Percentiles rank a stretch among this genome's conserved stretches.
Evolutionary conservation across 2,113 vertebrate genomes (phyloP).

Genomic region (Anguilla japonica): DNA sequence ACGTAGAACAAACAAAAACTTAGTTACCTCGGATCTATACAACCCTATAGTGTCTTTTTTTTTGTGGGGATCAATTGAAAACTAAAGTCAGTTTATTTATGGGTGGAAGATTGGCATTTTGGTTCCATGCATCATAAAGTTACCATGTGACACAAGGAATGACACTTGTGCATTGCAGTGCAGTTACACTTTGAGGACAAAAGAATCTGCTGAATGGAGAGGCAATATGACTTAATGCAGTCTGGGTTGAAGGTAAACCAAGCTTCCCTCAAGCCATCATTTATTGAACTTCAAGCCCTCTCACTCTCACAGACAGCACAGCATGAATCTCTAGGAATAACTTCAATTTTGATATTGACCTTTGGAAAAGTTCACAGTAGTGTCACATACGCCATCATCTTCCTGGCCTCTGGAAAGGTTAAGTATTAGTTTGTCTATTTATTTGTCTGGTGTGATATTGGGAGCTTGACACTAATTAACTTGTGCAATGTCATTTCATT

Average conservation of each 20-base stretch:
- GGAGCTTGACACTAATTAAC: constrained; percentile 9
- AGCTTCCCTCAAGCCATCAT: background rate
- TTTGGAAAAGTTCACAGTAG: background rate
- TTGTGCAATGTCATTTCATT: background rate
- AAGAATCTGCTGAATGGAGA: background rate
- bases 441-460: constrained; percentile 12
- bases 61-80: too few species aligned
- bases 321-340: background rate
- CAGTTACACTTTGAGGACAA: background rate
- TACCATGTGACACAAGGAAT: background rate
- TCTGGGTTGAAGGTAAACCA: background rate
- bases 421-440: constrained; percentile 3
- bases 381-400: background rate
- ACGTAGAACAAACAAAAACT: too few species aligned
- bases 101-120: too few species aligned
- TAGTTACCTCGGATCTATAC: too few species aligned
- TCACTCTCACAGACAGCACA: background rate
- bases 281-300: background rate
- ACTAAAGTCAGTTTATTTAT: too few species aligned
- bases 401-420: background rate
- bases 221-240: background rate
- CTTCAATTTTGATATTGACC: background rate
- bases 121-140: too few species aligned
- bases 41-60: too few species aligned
- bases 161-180: too few species aligned